These are phyloP conservation scores for Acrobeloides nanus DNA, from an alignment of 2,888 invertebrate genomes.

Conservation along the genomic window DNA sequence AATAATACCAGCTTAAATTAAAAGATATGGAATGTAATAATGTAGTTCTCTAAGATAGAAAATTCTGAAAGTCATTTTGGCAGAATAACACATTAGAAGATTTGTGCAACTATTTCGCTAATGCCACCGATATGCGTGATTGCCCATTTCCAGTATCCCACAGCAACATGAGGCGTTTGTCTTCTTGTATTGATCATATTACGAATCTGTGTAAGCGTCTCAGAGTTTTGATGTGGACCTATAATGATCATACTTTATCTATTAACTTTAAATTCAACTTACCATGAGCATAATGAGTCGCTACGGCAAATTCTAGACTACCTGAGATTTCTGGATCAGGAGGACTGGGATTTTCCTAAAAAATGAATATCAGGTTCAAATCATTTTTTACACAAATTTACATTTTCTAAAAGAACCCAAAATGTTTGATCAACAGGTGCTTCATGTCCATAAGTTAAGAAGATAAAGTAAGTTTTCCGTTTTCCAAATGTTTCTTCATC, in stretches of 20 bases:
- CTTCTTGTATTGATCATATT: constrained; percentile 36
- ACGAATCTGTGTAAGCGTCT: constrained; percentile 43
- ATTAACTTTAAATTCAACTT: no score
- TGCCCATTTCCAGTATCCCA: constrained; percentile 31
- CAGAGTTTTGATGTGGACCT: constrained; percentile 43
- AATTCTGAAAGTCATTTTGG: no score
- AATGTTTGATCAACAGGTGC: constrained; percentile 37
- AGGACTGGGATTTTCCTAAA: constrained; percentile 22
- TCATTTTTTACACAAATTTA: constrained; percentile 8
- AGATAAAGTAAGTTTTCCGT: constrained; percentile 48
- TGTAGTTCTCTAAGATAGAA: no score
- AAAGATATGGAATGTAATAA: no score
- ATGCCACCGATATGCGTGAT: constrained; percentile 46
- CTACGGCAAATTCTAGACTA: constrained; percentile 45
- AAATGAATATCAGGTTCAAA: not conserved
- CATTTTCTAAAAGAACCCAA: constrained; percentile 44
- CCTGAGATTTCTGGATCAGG: constrained; percentile 20
- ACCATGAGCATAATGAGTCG: constrained; percentile 51
- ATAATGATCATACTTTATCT: no score
- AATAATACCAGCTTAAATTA: no score
- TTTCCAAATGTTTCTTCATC: constrained; percentile 19
- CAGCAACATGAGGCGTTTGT: constrained; percentile 29
- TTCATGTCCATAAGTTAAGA: constrained; percentile 46
- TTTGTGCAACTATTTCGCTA: constrained; percentile 35
- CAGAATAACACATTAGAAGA: constrained; percentile 21